Base-by-base conservation (phyloP, 2,113 vertebrate species). In the Alouatta palliata region DNA sequence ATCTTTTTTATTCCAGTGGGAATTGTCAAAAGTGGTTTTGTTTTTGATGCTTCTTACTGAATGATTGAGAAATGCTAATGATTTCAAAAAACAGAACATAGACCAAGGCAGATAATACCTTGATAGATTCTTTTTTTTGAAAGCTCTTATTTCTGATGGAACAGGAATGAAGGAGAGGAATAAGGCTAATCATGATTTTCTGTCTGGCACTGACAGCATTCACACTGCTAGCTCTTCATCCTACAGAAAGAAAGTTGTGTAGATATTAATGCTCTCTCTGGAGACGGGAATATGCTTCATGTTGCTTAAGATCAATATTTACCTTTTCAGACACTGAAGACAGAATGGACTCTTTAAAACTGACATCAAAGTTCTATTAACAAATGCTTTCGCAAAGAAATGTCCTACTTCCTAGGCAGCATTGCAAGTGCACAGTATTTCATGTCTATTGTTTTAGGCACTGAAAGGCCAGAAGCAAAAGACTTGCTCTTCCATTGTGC, bases 131-230 rank as follows among this genome's bases (percentile, higher is more conserved):
- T n/a, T 68, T 89, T 47, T 73, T 89, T 68, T 80, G 2, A 30
- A 80, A 85, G 80, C 37, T 32, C 30, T 86, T 87, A 8, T 77
- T 94, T 96, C 75, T n/a, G 35, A 85, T 94, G 21, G 43, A 83
- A 86, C 87, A 21, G 1, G 21, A 47, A 82, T 0, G 4, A 70
- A 17, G 45, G n/a, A 21, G 75, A 81, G 27, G 40, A 75, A 25
- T 4, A 13, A 9, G 30, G 27, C 0, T 10, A 23, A 45, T 30
- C 45, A 35, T 3, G 1, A 54, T 61, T 88, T 40, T 21, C 6
- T 52, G 20, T 35, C 20, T 81, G 73, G 71, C n/a, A 40, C 12
- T 9, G 8, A 40, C 1, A 94, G 68, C 54, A n/a, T n/a, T 10
- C n/a, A 45, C 19, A 10, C 21, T 5, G 40, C n/a, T 12, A 20